Conservation (phyloP, 2,797 vertebrate genomes). For the Falco columbarius region DNA sequence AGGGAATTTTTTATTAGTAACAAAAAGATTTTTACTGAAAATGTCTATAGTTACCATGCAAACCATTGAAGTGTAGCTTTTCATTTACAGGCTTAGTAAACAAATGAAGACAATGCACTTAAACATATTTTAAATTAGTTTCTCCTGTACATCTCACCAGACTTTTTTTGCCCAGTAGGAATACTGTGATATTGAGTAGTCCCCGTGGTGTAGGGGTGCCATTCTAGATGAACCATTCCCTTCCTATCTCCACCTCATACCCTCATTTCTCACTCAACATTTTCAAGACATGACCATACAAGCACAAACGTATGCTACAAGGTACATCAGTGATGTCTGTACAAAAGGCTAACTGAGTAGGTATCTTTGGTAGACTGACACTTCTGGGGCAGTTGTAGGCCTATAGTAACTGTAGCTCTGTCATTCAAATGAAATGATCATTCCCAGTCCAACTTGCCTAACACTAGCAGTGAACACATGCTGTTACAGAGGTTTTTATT, state of each 20-base stretch:
- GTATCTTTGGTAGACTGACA: not conserved
- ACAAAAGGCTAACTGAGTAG: not conserved
- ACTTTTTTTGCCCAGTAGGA: not conserved
- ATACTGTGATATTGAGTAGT: not conserved
- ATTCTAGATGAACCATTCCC: not conserved
- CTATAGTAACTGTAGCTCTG: not conserved
- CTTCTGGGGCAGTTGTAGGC: not conserved
- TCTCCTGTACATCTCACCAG: not conserved
- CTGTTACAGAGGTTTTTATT: not conserved
- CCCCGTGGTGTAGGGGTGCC: fast-evolving
- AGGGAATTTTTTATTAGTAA: slow-evolving; percentile 7
- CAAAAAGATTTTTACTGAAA: not conserved
- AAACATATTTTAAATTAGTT: not conserved
- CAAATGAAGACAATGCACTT: not conserved
- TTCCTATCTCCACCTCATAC: not conserved
- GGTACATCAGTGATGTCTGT: not conserved
- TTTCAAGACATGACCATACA: not conserved
- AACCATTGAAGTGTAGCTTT: not conserved
- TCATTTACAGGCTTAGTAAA: not conserved
- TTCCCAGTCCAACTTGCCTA: not conserved
- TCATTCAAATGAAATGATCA: not conserved
- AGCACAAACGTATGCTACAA: not conserved
- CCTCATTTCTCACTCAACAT: not conserved
- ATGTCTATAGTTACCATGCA: not conserved
- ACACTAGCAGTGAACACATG: not conserved